Evolutionary conservation across 2,113 vertebrate genomes (phyloP).

Genomic region (Syngnathus floridae): DNA sequence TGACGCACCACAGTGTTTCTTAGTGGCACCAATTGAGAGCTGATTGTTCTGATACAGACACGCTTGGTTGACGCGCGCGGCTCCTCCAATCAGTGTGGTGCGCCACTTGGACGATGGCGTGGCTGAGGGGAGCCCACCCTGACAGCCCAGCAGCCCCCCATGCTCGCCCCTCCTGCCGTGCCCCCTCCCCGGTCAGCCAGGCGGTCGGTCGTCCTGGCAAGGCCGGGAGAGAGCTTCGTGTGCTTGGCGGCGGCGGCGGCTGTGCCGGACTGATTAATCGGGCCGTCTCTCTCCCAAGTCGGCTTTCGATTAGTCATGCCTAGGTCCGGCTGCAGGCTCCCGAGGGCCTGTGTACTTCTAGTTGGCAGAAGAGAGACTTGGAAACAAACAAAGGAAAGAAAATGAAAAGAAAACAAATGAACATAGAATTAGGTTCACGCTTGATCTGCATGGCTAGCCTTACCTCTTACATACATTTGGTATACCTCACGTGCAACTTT

Average conservation of each 20-base stretch:
- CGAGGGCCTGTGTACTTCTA: conserved; percentile 68
- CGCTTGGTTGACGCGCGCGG: conserved; percentile 1
- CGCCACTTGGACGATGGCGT: conserved; percentile 44
- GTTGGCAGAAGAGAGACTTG: conserved; percentile 70
- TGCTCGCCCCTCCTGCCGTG: conserved; percentile 30
- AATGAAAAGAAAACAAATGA: conserved; percentile 68
- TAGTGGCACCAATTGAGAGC: conserved; percentile 7
- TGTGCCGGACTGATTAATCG: conserved; percentile 62
- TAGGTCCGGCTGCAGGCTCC: conserved; percentile 71
- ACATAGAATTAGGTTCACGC: conserved; percentile 68
- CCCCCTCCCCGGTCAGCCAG: conserved; percentile 61
- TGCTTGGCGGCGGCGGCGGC: conserved; percentile 54
- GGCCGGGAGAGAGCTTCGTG: conserved; percentile 69
- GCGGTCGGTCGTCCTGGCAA: conserved; percentile 66
- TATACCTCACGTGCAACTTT: conserved; percentile 34
- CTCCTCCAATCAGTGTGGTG: conserved; percentile 24
- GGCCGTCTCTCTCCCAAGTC: conserved; percentile 67
- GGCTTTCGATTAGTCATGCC: conserved; percentile 71
- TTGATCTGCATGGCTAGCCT: conserved; percentile 34
- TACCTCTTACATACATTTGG: conserved; percentile 28
- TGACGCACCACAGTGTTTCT: conserved; percentile 33
- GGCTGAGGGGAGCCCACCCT: conserved; percentile 46
- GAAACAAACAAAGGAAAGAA: conserved; percentile 61
- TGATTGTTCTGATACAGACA: conserved; percentile 2
- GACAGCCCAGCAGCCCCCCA: conserved; percentile 61